Conservation (phyloP, 2,113 vertebrate species). For the Ceyx cyanopectus region DNA sequence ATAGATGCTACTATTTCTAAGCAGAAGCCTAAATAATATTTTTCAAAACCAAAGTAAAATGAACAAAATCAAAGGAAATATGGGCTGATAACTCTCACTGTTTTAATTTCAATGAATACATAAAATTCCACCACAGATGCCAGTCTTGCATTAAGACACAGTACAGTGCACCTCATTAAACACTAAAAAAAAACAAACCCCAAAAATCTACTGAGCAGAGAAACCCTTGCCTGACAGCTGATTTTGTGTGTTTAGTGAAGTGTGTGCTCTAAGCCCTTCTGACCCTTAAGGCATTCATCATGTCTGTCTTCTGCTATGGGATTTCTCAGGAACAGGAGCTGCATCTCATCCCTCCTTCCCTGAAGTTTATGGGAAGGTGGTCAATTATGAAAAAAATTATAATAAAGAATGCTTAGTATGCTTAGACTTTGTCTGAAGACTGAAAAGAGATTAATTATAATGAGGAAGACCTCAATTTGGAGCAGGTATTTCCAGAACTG, state of each 20-base stretch:
- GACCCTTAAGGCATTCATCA: background rate
- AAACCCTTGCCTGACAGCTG: background rate
- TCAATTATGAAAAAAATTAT: background rate
- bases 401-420: background rate
- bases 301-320: background rate
- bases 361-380: background rate
- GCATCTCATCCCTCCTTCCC: background rate
- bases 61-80: background rate
- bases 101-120: background rate
- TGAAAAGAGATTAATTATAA: background rate
- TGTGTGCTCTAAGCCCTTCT: background rate
- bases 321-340: background rate
- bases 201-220: background rate
- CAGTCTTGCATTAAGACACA: background rate
- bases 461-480: background rate
- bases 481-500: background rate
- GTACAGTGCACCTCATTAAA: background rate
- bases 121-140: background rate
- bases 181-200: background rate
- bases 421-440: background rate
- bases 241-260: slow-evolving; percentile 6
- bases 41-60: background rate
- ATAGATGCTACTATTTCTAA: slow-evolving; percentile 9
- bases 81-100: background rate
- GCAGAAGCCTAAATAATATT: slow-evolving; percentile 5